Evolutionary conservation across 2,888 invertebrate genomes (phyloP).

Genomic region (Catocala sponsa): DNA sequence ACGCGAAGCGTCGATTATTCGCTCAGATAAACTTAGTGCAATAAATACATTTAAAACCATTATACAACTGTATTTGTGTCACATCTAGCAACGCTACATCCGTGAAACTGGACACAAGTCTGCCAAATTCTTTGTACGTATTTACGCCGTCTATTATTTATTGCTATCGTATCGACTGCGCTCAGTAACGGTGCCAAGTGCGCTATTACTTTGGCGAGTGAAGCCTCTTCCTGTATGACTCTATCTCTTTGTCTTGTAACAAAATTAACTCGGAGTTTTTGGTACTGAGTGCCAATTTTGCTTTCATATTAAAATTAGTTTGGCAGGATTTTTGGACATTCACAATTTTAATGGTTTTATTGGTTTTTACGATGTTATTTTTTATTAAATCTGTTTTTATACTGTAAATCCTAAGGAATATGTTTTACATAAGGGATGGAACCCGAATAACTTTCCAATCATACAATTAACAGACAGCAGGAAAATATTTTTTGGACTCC

Average conservation of each 20-base stretch:
- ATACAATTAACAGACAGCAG: no score
- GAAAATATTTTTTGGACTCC: no score
- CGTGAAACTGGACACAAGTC: constrained; percentile 67
- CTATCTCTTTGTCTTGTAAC: constrained; percentile 67
- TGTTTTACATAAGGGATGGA: no score
- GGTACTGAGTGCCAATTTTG: constrained; percentile 52
- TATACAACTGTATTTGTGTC: constrained; percentile 21
- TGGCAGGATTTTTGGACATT: constrained; percentile 21
- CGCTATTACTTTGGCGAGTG: constrained; percentile 71
- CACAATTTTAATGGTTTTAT: constrained; percentile 8
- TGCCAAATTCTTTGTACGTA: constrained; percentile 86
- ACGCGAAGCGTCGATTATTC: no score
- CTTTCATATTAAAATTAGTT: constrained; percentile 49
- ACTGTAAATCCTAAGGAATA: no score
- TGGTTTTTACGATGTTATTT: not conserved
- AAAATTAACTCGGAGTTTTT: constrained; percentile 54
- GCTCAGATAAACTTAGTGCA: no score
- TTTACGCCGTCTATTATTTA: constrained; percentile 82
- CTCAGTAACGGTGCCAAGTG: constrained; percentile 68
- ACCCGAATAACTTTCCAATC: no score
- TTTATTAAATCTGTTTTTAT: not conserved
- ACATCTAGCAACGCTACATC: constrained; percentile 63
- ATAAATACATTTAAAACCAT: not conserved
- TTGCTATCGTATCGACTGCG: constrained; percentile 77
- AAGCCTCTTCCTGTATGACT: constrained; percentile 61